Conservation (phyloP, 1,140 invertebrate species). For the Drosophila mojavensis region DNA sequence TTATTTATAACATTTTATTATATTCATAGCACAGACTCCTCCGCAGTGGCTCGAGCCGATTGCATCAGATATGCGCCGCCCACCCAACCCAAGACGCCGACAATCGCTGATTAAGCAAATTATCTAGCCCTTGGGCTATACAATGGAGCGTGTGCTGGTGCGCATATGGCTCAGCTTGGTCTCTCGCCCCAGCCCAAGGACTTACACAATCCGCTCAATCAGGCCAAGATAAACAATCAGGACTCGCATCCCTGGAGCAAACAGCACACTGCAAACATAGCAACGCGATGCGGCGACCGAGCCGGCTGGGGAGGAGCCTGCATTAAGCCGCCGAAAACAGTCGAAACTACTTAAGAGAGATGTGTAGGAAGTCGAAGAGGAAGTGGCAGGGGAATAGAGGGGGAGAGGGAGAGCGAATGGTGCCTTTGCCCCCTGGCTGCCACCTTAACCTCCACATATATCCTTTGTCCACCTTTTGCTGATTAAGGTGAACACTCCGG, state of each 20-base stretch:
- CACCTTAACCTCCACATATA: too few relatives aligned
- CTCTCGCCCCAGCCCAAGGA: slow-evolving; percentile 6
- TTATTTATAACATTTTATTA: slow-evolving; percentile 9
- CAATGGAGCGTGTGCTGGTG: slow-evolving; percentile 15
- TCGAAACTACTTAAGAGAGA: slow-evolving; percentile 38
- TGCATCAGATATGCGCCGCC: neutral
- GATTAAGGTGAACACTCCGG: slow-evolving; percentile 66
- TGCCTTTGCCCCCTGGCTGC: too few relatives aligned
- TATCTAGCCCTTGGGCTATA: slow-evolving; percentile 28
- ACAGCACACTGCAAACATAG: slow-evolving; percentile 32
- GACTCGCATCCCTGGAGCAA: slow-evolving; percentile 24
- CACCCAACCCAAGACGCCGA: neutral
- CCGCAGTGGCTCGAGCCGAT: neutral
- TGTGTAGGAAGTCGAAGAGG: neutral
- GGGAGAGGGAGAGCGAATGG: too few relatives aligned
- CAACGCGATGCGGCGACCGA: neutral
- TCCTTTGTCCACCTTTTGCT: slow-evolving; percentile 57
- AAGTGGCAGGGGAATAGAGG: too few relatives aligned
- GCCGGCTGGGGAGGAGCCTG: neutral
- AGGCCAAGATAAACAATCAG: slow-evolving; percentile 68
- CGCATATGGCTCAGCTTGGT: slow-evolving; percentile 12
- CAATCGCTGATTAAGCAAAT: slow-evolving; percentile 39
- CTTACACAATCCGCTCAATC: slow-evolving; percentile 57
- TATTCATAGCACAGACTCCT: neutral
- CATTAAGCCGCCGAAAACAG: slow-evolving; percentile 23